Conservation (phyloP, 2,113 vertebrate species). For the Peucedramus taeniatus region DNA sequence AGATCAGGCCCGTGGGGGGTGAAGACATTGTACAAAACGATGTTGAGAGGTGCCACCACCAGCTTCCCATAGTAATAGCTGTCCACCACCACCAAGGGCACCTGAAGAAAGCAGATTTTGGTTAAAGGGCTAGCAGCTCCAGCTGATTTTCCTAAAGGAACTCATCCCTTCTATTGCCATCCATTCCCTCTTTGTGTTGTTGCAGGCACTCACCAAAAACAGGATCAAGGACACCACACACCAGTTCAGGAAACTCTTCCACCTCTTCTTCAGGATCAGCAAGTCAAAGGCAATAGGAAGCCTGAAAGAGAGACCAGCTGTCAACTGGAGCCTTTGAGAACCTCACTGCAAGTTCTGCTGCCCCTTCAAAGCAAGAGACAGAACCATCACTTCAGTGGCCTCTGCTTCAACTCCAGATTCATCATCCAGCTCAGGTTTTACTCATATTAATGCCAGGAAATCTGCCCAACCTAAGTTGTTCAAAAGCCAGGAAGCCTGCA, state of each 20-base stretch:
- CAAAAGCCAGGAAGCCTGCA: not conserved
- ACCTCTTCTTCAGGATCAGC: slow-evolving; percentile 84
- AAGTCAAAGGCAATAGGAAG: slow-evolving; percentile 92
- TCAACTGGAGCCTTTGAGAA: not conserved
- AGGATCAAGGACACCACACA: slow-evolving; percentile 80
- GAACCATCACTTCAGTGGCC: not conserved
- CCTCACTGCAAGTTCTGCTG: not conserved
- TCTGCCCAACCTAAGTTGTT: not conserved
- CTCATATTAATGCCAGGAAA: not conserved
- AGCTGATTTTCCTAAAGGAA: not conserved
- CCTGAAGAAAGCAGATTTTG: slow-evolving; percentile 64
- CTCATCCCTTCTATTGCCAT: not conserved
- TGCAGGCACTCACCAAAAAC: slow-evolving; percentile 82
- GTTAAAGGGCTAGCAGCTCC: not conserved
- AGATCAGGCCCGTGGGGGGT: slow-evolving; percentile 94
- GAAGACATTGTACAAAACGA: slow-evolving; percentile 94
- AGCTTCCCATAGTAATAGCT: slow-evolving; percentile 94
- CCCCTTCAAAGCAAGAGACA: not conserved
- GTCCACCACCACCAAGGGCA: slow-evolving; percentile 89
- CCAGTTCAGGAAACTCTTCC: slow-evolving; percentile 90
- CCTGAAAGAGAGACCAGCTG: slow-evolving; percentile 65
- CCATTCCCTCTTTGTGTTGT: accelerated
- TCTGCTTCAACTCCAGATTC: not conserved
- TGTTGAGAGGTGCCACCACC: slow-evolving; percentile 92
- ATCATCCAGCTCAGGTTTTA: not conserved